These are phyloP conservation scores for Drosophila malerkotliana DNA, from an alignment of 1,140 invertebrate genomes.

Conservation along the genomic window DNA sequence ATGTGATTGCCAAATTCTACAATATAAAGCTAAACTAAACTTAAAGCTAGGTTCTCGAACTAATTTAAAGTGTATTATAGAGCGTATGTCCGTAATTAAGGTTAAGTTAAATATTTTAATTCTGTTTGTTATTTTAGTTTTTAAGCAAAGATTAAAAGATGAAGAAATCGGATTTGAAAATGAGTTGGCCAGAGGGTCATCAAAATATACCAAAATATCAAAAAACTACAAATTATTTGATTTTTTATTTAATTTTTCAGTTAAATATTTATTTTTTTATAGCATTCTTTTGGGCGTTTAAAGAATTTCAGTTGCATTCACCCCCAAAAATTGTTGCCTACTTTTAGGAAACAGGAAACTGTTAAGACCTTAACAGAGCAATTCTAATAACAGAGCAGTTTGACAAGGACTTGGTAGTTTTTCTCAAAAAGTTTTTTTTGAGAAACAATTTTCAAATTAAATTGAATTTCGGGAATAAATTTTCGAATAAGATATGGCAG, in stretches of 20 bases:
- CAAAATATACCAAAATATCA: slow-evolving; percentile 67
- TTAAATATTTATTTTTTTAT: not conserved
- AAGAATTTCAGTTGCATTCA: not conserved
- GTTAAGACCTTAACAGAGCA: slow-evolving; percentile 9
- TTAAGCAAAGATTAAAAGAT: slow-evolving; percentile 45
- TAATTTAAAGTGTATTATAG: slow-evolving; percentile 63
- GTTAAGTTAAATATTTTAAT: slow-evolving; percentile 54
- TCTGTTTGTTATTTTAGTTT: slow-evolving; percentile 83
- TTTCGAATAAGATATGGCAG: too few relatives aligned
- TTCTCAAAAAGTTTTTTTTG: too few relatives aligned
- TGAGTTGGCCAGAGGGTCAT: slow-evolving; percentile 18
- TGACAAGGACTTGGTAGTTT: not conserved
- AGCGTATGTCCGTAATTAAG: slow-evolving; percentile 23
- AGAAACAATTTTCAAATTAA: too few relatives aligned
- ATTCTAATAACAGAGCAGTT: not conserved
- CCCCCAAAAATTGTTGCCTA: slow-evolving; percentile 4
- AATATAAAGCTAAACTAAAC: slow-evolving; percentile 51
- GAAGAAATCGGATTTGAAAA: slow-evolving; percentile 21
- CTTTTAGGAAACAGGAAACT: slow-evolving; percentile 22
- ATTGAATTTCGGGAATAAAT: too few relatives aligned
- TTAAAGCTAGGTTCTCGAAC: slow-evolving; percentile 24
- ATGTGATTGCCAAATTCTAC: slow-evolving; percentile 83
- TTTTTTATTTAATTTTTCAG: slow-evolving; percentile 29
- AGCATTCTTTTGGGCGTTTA: not conserved
- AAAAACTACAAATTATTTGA: slow-evolving; percentile 55